Conservation (phyloP, 2,113 vertebrate genomes). For the Scomber scombrus region DNA sequence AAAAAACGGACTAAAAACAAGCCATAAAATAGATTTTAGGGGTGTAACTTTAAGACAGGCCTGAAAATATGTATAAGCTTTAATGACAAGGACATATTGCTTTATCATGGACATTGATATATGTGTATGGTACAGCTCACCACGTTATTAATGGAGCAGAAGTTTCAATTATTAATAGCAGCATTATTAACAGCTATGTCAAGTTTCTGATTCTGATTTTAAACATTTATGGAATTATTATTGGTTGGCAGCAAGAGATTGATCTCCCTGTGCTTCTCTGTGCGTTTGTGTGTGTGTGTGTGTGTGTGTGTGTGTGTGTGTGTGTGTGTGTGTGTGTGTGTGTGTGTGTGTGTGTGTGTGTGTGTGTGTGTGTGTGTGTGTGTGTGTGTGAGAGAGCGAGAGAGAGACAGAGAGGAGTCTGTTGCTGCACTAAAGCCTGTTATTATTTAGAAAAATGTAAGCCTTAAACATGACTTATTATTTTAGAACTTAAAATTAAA, state of each 20-base stretch:
- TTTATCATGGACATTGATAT: conserved; percentile 59
- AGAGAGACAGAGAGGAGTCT: neutral
- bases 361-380: conserved; percentile 18
- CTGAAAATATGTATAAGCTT: conserved; percentile 72
- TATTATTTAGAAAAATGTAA: conserved; percentile 21
- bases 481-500: neutral
- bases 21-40: conserved; percentile 3
- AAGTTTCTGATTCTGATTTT: conserved; percentile 66
- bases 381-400: neutral
- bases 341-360: neutral
- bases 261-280: conserved; percentile 39
- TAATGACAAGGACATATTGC: conserved; percentile 48
- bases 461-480: neutral
- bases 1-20: conserved; percentile 21
- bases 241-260: conserved; percentile 73
- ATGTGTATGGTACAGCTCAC: conserved; percentile 45
- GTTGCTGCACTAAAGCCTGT: neutral
- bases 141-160: conserved; percentile 72
- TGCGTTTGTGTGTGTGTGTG: neutral
- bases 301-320: conserved; percentile 15
- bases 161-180: conserved; percentile 75
- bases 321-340: conserved; percentile 10
- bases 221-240: conserved; percentile 84
- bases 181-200: conserved; percentile 73
- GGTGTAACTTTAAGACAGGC: neutral